These are phyloP conservation scores for Ferdinandea cuprea DNA, from an alignment of 2,888 invertebrate genomes.

Conservation along the genomic window DNA sequence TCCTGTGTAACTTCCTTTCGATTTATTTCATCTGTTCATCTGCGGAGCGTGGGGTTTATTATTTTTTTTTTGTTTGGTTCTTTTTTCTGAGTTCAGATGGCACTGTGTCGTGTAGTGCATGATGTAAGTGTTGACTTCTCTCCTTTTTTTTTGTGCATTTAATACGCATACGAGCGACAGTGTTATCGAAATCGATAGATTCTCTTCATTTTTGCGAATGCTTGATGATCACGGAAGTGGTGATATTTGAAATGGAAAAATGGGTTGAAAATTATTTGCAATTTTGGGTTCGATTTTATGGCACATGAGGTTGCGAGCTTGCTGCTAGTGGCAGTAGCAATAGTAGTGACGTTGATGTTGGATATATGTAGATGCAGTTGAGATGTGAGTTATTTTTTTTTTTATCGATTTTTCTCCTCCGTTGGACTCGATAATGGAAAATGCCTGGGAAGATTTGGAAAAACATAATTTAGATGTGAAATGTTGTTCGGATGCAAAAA, in stretches of 20 bases:
- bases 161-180: conserved; percentile 31
- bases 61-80: neutral
- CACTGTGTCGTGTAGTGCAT: conserved; percentile 44
- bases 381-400: conserved; percentile 23
- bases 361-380: too few relatives aligned
- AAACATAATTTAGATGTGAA: too few relatives aligned
- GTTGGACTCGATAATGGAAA: conserved; percentile 3
- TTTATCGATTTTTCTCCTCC: conserved; percentile 32
- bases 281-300: conserved; percentile 55
- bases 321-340: neutral
- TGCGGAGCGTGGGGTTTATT: conserved; percentile 26
- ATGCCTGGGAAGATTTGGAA: neutral
- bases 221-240: conserved; percentile 22
- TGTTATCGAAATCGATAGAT: conserved; percentile 51
- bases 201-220: conserved; percentile 18
- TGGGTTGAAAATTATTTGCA: conserved; percentile 31
- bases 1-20: conserved; percentile 67
- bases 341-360: neutral
- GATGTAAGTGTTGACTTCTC: conserved; percentile 46
- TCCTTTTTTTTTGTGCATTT: conserved; percentile 34
- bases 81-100: conserved; percentile 43
- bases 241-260: conserved; percentile 11
- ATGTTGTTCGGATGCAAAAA: too few relatives aligned
- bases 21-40: conserved; percentile 69
- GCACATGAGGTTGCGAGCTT: neutral